phyloP scores from a whole-genome alignment of 2,113 vertebrate genomes.

The Poeciliopsis turrubarensis region DNA sequence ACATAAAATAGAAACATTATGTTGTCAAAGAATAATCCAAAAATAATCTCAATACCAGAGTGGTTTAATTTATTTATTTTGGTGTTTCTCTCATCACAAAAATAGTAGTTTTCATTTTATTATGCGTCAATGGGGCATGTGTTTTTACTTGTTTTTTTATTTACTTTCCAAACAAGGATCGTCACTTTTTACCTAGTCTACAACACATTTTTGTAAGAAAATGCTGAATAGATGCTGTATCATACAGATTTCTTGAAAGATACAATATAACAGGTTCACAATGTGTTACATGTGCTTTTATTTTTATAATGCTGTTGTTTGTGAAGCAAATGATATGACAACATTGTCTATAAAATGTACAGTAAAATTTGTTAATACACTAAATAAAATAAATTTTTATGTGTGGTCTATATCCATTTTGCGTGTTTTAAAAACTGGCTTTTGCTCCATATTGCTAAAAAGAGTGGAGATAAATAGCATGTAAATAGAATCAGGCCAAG shows the following conservation, averaged over 20 bases:
- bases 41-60: slow-evolving; percentile 43
- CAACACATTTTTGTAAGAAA: slow-evolving; percentile 66
- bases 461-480: no score
- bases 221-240: slow-evolving; percentile 56
- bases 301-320: slow-evolving; percentile 83
- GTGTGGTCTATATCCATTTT: slow-evolving; percentile 65
- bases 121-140: slow-evolving; percentile 5
- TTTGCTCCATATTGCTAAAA: no score
- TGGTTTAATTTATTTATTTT: slow-evolving; percentile 13
- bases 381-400: slow-evolving; percentile 84
- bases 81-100: slow-evolving; percentile 5
- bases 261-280: slow-evolving; percentile 54
- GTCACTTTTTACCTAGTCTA: slow-evolving; percentile 43
- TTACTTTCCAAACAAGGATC: slow-evolving; percentile 21
- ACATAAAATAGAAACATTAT: slow-evolving; percentile 48
- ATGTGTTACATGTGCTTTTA: slow-evolving; percentile 81
- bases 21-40: slow-evolving; percentile 50
- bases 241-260: slow-evolving; percentile 43
- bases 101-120: slow-evolving; percentile 21
- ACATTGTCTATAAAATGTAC: slow-evolving; percentile 79
- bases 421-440: neutral
- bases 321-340: slow-evolving; percentile 73
- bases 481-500: no score
- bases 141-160: slow-evolving; percentile 11
- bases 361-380: slow-evolving; percentile 82